phyloP scores from a whole-genome alignment of 2,888 invertebrate species.

The Nephrotoma appendiculata region DNA sequence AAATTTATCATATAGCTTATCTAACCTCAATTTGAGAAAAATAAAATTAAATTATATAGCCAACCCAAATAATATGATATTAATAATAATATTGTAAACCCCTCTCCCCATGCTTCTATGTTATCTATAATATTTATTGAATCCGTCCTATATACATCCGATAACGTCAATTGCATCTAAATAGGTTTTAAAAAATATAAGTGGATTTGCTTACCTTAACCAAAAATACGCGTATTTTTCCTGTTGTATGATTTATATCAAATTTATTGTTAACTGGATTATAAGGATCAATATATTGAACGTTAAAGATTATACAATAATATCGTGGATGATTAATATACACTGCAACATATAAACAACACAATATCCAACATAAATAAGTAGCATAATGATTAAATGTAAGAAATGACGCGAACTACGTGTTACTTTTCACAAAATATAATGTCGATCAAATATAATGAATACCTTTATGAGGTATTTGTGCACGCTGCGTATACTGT shows the following conservation, averaged over 20 bases:
- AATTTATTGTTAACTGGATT: constrained; percentile 93
- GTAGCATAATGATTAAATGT: not conserved
- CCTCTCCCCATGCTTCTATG: too few species aligned
- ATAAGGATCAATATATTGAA: constrained; percentile 93
- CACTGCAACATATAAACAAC: not conserved
- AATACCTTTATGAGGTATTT: too few species aligned
- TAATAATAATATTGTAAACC: too few species aligned
- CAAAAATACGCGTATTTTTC: constrained; percentile 70
- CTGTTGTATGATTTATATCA: constrained; percentile 88
- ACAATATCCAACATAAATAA: not conserved
- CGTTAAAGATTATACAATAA: constrained; percentile 73
- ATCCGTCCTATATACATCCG: too few species aligned
- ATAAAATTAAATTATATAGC: too few species aligned
- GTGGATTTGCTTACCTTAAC: constrained; percentile 58
- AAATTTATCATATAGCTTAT: too few species aligned
- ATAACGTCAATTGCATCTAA: too few species aligned
- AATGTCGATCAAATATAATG: too few species aligned
- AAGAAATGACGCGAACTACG: not conserved
- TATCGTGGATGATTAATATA: constrained; percentile 53
- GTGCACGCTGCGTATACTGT: too few species aligned
- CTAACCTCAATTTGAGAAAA: too few species aligned
- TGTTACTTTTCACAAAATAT: not conserved
- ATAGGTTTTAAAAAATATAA: not conserved
- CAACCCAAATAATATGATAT: too few species aligned
- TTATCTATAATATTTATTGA: too few species aligned